phyloP scores from a whole-genome alignment of 2,888 invertebrate species.

The Polyommatus iphigenia region DNA sequence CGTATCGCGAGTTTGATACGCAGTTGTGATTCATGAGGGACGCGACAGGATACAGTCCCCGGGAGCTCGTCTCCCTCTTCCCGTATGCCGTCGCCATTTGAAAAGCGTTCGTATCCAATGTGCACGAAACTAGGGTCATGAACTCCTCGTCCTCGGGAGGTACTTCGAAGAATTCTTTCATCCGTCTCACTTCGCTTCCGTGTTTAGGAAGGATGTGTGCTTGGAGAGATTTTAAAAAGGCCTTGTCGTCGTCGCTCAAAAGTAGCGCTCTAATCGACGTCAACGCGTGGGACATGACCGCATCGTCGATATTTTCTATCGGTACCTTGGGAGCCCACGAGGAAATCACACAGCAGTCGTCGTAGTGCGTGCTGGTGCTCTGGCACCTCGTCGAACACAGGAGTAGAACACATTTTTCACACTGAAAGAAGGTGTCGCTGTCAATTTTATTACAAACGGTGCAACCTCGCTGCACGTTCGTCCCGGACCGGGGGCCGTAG shows the following conservation, averaged over 20 bases:
- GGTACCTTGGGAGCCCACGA: slow-evolving; percentile 78
- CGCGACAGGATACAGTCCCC: slow-evolving; percentile 84
- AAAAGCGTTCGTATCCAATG: slow-evolving; percentile 85
- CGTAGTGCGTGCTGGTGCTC: slow-evolving; percentile 76
- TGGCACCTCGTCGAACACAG: slow-evolving; percentile 85
- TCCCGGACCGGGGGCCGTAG: slow-evolving; percentile 83
- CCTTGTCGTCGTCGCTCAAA: slow-evolving; percentile 69
- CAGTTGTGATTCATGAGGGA: slow-evolving; percentile 86
- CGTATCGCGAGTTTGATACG: slow-evolving; percentile 83
- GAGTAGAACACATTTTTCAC: slow-evolving; percentile 84
- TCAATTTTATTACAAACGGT: slow-evolving; percentile 82
- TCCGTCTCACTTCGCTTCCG: slow-evolving; percentile 78
- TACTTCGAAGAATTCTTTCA: slow-evolving; percentile 75
- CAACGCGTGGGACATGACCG: slow-evolving; percentile 59
- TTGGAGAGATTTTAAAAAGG: slow-evolving; percentile 75
- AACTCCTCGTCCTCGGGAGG: slow-evolving; percentile 77
- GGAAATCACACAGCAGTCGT: slow-evolving; percentile 83
- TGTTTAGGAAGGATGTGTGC: slow-evolving; percentile 77
- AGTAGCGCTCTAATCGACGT: slow-evolving; percentile 65
- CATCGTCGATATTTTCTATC: slow-evolving; percentile 62
- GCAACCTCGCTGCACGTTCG: slow-evolving; percentile 80
- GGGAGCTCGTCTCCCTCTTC: slow-evolving; percentile 73
- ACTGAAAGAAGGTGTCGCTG: slow-evolving; percentile 66
- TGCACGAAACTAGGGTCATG: slow-evolving; percentile 80
- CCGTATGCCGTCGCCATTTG: slow-evolving; percentile 76